phyloP scores from a whole-genome alignment of 2,797 vertebrate genomes.

The Bufotes viridis region DNA sequence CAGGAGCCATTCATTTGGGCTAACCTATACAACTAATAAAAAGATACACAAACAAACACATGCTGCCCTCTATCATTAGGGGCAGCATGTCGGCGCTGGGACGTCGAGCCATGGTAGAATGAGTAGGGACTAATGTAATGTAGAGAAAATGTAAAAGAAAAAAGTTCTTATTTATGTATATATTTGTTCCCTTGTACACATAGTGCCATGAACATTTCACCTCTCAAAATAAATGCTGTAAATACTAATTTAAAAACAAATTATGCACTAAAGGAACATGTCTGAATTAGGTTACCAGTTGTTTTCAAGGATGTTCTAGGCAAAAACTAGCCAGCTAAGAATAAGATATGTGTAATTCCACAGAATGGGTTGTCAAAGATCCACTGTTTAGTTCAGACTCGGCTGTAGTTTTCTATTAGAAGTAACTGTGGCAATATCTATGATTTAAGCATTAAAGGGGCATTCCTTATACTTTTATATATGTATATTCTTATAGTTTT shows the following conservation, averaged over 20 bases:
- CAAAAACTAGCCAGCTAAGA: not conserved
- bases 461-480: too few species aligned
- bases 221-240: not conserved
- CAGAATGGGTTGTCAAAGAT: conserved; percentile 12
- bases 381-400: not conserved
- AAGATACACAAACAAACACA: too few species aligned
- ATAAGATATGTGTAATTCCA: conserved; percentile 3
- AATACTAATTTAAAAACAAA: conserved; percentile 2
- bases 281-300: not conserved
- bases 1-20: too few species aligned
- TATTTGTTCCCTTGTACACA: not conserved
- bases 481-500: too few species aligned
- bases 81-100: too few species aligned
- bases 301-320: conserved; percentile 6
- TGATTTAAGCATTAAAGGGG: not conserved
- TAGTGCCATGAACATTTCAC: conserved; percentile 17
- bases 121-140: too few species aligned
- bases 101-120: too few species aligned
- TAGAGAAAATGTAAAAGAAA: conserved; percentile 13
- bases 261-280: not conserved
- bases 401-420: not conserved
- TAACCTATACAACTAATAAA: too few species aligned
- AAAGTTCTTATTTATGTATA: not conserved
- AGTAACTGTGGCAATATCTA: not conserved
- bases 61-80: too few species aligned